phyloP scores from a whole-genome alignment of 2,888 invertebrate genomes.

The Erebia epiphron region DNA sequence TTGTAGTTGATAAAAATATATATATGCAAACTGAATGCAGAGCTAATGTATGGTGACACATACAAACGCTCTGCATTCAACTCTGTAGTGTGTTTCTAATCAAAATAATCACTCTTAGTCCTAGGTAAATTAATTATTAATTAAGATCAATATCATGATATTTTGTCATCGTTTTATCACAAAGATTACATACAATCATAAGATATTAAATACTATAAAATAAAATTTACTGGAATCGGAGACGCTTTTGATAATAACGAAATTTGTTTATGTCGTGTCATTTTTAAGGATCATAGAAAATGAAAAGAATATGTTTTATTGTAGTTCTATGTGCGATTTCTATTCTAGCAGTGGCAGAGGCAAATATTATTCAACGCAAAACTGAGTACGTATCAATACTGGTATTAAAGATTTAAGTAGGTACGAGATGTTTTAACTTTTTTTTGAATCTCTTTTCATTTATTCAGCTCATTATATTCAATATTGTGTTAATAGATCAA shows the following conservation, averaged over 20 bases:
- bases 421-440: too few species aligned
- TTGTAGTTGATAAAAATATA: too few species aligned
- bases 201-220: slow-evolving; percentile 15
- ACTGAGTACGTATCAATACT: slow-evolving; percentile 1
- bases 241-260: background rate
- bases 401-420: too few species aligned
- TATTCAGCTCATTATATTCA: too few species aligned
- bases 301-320: slow-evolving; percentile 2
- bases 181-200: slow-evolving; percentile 46
- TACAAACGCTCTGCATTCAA: too few species aligned
- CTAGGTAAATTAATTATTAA: too few species aligned
- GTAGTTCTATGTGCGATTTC: background rate
- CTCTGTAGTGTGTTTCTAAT: too few species aligned
- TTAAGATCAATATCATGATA: slow-evolving; percentile 30
- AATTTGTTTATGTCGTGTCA: background rate
- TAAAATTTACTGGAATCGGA: background rate
- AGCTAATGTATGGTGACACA: too few species aligned
- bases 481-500: too few species aligned
- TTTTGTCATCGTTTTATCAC: slow-evolving; percentile 20
- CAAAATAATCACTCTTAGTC: too few species aligned
- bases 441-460: too few species aligned
- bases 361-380: background rate
- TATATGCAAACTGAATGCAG: too few species aligned
- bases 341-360: background rate
- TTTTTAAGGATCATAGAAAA: background rate